phyloP scores from a whole-genome alignment of 2,797 vertebrate genomes.

The Lithobates sylvaticus region DNA sequence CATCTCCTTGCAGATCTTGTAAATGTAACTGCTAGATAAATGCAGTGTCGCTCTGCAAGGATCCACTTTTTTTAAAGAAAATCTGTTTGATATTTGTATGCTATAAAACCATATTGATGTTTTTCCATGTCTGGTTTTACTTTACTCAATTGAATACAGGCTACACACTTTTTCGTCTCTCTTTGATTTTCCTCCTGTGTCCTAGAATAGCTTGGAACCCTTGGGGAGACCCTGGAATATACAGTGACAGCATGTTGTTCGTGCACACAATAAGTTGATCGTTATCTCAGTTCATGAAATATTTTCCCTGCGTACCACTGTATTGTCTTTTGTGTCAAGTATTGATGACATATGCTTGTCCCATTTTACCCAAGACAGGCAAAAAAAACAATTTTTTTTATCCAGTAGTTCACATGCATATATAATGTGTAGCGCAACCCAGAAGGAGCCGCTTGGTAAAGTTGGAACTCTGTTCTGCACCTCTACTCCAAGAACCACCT shows the following conservation, averaged over 20 bases:
- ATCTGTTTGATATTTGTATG: slow-evolving; percentile 44
- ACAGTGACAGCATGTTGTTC: not conserved
- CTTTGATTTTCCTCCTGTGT: slow-evolving; percentile 14
- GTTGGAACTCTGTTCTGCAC: too few species aligned
- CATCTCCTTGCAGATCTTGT: not conserved
- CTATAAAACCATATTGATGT: slow-evolving; percentile 31
- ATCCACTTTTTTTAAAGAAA: not conserved
- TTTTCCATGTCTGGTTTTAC: slow-evolving; percentile 42
- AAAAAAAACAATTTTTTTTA: too few species aligned
- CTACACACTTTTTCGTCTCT: not conserved
- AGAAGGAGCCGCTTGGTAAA: too few species aligned
- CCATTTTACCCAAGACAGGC: too few species aligned
- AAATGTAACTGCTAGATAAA: not conserved
- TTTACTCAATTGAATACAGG: slow-evolving; percentile 31
- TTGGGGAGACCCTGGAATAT: not conserved
- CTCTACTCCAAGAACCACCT: too few species aligned
- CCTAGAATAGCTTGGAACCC: slow-evolving; percentile 41
- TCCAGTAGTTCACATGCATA: too few species aligned
- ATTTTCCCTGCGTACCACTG: too few species aligned
- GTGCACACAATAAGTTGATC: not conserved
- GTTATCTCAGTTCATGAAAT: too few species aligned
- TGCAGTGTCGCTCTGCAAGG: not conserved
- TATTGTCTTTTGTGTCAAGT: too few species aligned
- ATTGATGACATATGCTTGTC: too few species aligned
- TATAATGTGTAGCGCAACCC: too few species aligned